Base-by-base conservation (phyloP, 2,797 vertebrate genomes). In the Thunnus albacares region DNA sequence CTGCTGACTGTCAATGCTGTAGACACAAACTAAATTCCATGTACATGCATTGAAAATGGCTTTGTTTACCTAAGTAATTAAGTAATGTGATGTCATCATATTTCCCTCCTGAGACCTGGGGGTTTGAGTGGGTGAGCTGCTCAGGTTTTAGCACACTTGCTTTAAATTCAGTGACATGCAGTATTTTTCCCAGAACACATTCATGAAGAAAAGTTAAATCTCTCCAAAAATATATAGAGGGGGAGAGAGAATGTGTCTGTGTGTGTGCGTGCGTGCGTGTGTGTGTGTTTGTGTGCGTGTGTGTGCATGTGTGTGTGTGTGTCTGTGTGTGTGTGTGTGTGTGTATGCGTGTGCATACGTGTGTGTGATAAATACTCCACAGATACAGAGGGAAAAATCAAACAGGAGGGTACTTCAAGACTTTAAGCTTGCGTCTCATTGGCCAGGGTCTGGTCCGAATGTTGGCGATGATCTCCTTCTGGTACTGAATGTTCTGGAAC, bases 401-500 rank as follows among this genome's bases (percentile, higher is more conserved):
- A 59, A 45, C 30, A 20, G 11, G 35, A 17, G 3, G 3, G 14
- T 96, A 99, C 98, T 97, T 97, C 47, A 99, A 92, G 0, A 94
- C 96, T 92, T 95, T 94, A 33, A 99, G 96, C 92, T 99, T 99
- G 91, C 98, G 97, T 79, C 96, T 95, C 97, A 99, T 99, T 0
- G 97, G 96, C 98, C 98, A 99, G 0, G 98, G 97, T 86, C 97
- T 92, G 87, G 96, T 96, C 75, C 96, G 95, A 79, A 99, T 98
- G 77, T 97, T 98, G 75, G 97, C 96, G 56, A 99, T 96, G 35
- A 99, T 96, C 79, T 99, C 98, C 82, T 99, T 99, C 94, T 99
- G 98, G 84, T 97, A 95, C 94, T 99, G 98, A 85, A 99, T 98
- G 84, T 97, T 99, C 95, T 99, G 98, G 82, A 99, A 99, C 93